Percentiles rank a stretch among this genome's conserved stretches.
These are phyloP conservation scores for Cyclura pinguis DNA, from an alignment of 2,797 vertebrate species.

Conservation along the genomic window DNA sequence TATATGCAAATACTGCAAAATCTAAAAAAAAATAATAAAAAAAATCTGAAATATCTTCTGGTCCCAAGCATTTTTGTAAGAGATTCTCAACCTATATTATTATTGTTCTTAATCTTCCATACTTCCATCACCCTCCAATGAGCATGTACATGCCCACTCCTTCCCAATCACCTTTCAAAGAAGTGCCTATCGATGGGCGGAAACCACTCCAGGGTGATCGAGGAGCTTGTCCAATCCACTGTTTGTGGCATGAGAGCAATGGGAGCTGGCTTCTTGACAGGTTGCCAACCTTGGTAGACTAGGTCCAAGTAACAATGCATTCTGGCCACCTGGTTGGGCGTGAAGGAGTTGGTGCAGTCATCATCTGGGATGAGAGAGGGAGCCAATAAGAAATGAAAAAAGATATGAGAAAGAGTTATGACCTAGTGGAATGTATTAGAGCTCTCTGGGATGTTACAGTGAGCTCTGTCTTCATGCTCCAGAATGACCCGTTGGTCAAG, in stretches of 20 bases:
- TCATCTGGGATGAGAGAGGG: constrained; percentile 86
- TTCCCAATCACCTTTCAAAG: constrained; percentile 94
- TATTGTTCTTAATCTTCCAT: too few relatives aligned
- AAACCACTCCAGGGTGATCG: constrained; percentile 94
- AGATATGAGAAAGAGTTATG: constrained; percentile 27
- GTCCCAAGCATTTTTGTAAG: too few relatives aligned
- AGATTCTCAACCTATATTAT: too few relatives aligned
- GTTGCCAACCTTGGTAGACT: constrained; percentile 95
- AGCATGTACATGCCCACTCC: constrained; percentile 20
- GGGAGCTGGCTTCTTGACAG: constrained; percentile 87
- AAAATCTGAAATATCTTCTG: too few relatives aligned
- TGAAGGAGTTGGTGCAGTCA: constrained; percentile 96
- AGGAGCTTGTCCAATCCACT: constrained; percentile 85
- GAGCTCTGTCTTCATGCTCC: too few relatives aligned
- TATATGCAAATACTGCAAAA: too few relatives aligned
- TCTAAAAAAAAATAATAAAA: too few relatives aligned
- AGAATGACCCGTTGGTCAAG: too few relatives aligned
- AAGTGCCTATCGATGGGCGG: constrained; percentile 93
- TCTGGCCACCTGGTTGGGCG: constrained; percentile 95
- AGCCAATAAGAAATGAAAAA: background rate
- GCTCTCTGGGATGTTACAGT: too few relatives aligned
- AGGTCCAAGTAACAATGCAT: constrained; percentile 99
- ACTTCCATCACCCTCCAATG: too few relatives aligned
- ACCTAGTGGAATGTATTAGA: background rate
- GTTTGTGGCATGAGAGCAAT: constrained; percentile 92